phyloP scores from a whole-genome alignment of 1,140 invertebrate genomes.

The Cotesia glomerata region DNA sequence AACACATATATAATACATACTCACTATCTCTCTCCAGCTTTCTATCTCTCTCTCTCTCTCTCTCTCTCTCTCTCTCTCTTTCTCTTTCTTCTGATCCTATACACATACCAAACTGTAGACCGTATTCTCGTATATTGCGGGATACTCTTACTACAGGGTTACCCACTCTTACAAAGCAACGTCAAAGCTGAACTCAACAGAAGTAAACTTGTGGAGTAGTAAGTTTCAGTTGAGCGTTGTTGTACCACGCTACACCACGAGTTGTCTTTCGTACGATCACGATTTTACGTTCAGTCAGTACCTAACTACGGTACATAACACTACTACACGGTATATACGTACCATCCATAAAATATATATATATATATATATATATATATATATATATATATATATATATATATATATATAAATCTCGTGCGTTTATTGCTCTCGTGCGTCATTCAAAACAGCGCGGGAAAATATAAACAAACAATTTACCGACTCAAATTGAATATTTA shows the following conservation, averaged over 20 bases:
- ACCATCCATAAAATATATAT: neutral
- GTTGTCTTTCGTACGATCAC: neutral
- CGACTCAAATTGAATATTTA: no score
- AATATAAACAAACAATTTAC: no score
- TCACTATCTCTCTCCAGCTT: no score
- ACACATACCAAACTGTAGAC: neutral
- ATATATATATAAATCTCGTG: no score
- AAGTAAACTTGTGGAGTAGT: no score
- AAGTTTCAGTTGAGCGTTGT: neutral
- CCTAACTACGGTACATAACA: constrained; percentile 33
- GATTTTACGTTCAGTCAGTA: constrained; percentile 30
- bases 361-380: no score
- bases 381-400: no score
- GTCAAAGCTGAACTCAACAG: neutral
- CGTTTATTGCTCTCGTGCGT: no score
- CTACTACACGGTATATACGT: neutral
- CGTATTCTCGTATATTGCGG: neutral
- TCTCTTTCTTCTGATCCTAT: neutral
- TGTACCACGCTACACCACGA: neutral
- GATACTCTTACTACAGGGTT: constrained; percentile 5
- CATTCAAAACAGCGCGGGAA: no score
- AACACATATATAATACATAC: no score
- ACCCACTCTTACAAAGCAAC: neutral
- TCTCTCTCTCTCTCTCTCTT: no score
- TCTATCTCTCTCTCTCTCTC: no score